Base-by-base conservation (phyloP, 2,888 invertebrate genomes). In the Drosophila recens region DNA sequence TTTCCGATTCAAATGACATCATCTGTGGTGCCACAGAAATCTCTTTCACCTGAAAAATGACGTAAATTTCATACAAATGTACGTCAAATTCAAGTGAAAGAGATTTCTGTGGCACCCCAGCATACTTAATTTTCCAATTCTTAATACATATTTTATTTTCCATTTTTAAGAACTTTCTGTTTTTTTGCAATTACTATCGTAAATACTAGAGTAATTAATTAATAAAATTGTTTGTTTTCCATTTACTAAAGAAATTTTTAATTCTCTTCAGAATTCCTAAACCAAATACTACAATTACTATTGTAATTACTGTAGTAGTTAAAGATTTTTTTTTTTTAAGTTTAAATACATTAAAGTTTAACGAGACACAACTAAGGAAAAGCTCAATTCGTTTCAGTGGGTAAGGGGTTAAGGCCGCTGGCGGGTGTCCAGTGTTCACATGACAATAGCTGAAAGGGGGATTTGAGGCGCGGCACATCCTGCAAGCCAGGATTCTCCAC, bases 351-450 rank as follows among this genome's bases (percentile, higher is more conserved):
- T 33, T 13, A 33, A 56, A 45, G 23, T 20, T 34, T 23, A 34
- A 5, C 23, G 1, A 43, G 11, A 15, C 36, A 57, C n/a, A 46
- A 23, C 48, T 40, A 6, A 13, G 11, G 11, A n/a, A 38, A 67
- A 75, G 64, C 61, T 66, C 11, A 30, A 33, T 13, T 15, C 53
- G 64, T 34, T 34, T 45, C 27, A 30, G n/a, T 17, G 43, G 9
- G 0, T 11, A 71, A 62, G 53, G 67, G 66, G 61, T 30, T 74
- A 65, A 75, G 67, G 71, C 73, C 85, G 73, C 52, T 70, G 64
- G 83, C 86, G 49, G 80, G 82, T 57, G 86, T 73, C 80, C 82
- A 68, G 30, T 56, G 83, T 72, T 85, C 80, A 63, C 78, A 80
- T 85, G 82, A 80, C 82, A 83, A 85, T 85, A 56, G 66, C 2